These are phyloP conservation scores for Scophthalmus maximus DNA, from an alignment of 2,113 vertebrate genomes.

Conservation along the genomic window DNA sequence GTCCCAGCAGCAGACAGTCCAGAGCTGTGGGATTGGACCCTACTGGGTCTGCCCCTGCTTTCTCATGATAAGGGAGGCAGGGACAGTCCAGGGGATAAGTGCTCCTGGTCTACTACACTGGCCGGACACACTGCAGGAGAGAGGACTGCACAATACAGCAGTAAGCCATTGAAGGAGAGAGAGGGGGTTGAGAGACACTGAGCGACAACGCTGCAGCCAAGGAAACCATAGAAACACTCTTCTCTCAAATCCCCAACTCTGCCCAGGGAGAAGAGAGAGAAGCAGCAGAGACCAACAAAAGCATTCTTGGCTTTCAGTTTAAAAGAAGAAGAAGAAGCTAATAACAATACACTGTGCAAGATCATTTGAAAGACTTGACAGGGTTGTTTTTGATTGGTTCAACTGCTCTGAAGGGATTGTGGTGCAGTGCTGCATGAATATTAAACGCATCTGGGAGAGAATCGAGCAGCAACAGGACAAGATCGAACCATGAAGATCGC, in stretches of 20 bases:
- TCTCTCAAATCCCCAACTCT: conserved; percentile 63
- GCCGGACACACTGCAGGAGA: conserved; percentile 43
- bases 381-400: neutral
- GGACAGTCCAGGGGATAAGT: conserved; percentile 30
- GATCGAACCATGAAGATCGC: conserved; percentile 52
- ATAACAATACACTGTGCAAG: conserved; percentile 40
- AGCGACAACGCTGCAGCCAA: conserved; percentile 70
- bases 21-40: conserved; percentile 54
- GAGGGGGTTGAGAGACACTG: conserved; percentile 26
- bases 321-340: conserved; percentile 47
- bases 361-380: conserved; percentile 65
- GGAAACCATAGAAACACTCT: conserved; percentile 76
- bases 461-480: conserved; percentile 45
- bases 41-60: conserved; percentile 56
- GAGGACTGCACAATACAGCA: conserved; percentile 51
- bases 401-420: too few relatives aligned
- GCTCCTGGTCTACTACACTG: conserved; percentile 31
- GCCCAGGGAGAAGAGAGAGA: conserved; percentile 35
- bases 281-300: conserved; percentile 71
- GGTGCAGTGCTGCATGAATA: conserved; percentile 45
- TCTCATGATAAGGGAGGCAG: conserved; percentile 69
- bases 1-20: conserved; percentile 12
- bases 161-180: conserved; percentile 29
- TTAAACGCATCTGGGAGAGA: conserved; percentile 28
- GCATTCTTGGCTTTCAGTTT: conserved; percentile 76